phyloP scores from a whole-genome alignment of 2,113 vertebrate genomes.

The Pyxicephalus adspersus region DNA sequence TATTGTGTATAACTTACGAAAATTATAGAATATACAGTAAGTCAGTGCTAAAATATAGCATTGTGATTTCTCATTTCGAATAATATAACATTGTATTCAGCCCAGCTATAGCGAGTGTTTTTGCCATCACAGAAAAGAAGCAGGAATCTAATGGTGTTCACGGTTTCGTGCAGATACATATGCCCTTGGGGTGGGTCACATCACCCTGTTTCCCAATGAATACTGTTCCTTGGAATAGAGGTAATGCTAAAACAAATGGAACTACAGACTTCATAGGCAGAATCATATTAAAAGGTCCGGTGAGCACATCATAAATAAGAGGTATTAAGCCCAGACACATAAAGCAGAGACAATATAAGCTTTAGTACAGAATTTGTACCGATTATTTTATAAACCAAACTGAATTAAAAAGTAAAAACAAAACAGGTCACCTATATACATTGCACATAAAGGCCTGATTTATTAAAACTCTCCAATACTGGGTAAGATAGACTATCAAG shows the following conservation, averaged over 20 bases:
- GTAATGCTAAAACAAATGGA: conserved; percentile 27
- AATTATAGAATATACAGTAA: too few species aligned
- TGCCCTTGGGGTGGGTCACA: conserved; percentile 48
- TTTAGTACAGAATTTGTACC: too few species aligned
- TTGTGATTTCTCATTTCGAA: background rate
- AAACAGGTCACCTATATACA: too few species aligned
- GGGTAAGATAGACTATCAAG: too few species aligned
- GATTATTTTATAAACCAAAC: too few species aligned
- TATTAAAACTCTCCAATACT: too few species aligned
- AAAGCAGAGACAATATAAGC: background rate
- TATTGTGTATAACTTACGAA: too few species aligned
- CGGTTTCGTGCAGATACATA: conserved; percentile 39
- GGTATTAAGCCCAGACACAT: background rate
- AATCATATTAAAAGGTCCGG: conserved; percentile 21
- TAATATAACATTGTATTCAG: conserved; percentile 17
- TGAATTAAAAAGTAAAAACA: too few species aligned
- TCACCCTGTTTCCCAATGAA: conserved; percentile 14
- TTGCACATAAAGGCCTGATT: too few species aligned
- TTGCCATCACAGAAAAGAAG: conserved; percentile 34
- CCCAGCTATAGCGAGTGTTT: conserved; percentile 22
- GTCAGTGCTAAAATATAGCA: too few species aligned
- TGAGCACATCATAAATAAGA: conserved; percentile 25
- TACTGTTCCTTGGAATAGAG: conserved; percentile 19
- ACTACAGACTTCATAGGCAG: conserved; percentile 21
- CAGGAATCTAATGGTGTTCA: conserved; percentile 40